Conservation (phyloP, 2,797 vertebrate species). For the Nothura maculosa region DNA sequence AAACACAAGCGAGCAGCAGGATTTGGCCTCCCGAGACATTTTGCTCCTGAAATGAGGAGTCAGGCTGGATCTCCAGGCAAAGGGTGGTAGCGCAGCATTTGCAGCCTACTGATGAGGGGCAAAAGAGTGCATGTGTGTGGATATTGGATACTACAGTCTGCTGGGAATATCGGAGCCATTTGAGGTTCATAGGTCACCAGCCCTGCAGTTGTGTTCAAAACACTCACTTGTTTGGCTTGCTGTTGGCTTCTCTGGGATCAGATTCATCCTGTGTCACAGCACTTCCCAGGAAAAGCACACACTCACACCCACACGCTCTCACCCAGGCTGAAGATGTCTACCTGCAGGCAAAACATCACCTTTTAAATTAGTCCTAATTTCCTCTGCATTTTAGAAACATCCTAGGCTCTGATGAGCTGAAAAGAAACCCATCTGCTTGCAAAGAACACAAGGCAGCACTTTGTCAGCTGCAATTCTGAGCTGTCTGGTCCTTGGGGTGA, state of each 20-base stretch:
- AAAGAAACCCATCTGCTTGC: conserved; percentile 6
- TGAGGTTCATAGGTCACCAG: neutral
- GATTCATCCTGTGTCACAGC: neutral
- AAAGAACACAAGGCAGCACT: neutral
- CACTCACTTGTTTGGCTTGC: neutral
- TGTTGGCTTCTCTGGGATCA: neutral
- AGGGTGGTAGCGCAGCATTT: neutral
- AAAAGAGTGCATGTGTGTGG: neutral
- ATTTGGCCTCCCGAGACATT: neutral
- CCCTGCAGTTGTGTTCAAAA: neutral
- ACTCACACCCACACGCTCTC: neutral
- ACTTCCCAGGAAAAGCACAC: neutral
- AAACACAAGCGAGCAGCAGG: neutral
- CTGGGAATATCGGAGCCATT: neutral
- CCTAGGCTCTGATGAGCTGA: neutral
- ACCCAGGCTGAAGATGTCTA: neutral
- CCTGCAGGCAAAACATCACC: conserved; percentile 29
- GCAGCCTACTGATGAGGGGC: neutral
- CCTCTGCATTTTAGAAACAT: neutral
- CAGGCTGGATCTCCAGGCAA: neutral
- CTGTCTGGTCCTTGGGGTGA: neutral
- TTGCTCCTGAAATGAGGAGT: neutral
- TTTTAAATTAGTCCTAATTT: conserved; percentile 56
- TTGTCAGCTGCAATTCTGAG: neutral
- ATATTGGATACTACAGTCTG: neutral